These are phyloP conservation scores for Galemys pyrenaicus DNA, from an alignment of 2,113 vertebrate species.

Conservation along the genomic window DNA sequence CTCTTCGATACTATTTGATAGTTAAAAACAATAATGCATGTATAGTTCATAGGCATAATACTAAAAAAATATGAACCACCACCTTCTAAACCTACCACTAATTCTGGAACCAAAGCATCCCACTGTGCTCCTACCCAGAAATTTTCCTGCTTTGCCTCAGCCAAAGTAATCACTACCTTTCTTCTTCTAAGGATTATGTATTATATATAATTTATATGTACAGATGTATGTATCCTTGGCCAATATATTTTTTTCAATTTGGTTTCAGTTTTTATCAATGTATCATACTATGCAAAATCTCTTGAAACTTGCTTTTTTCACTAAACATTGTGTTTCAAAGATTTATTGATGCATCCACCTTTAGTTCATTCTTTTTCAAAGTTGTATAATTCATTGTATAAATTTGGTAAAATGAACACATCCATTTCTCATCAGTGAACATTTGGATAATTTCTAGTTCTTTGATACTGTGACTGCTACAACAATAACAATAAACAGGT, in stretches of 20 bases:
- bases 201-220: not conserved
- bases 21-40: not conserved
- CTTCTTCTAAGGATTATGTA: not conserved
- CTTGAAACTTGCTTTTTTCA: not conserved
- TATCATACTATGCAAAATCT: not conserved
- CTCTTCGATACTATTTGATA: not conserved
- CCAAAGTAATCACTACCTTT: not conserved
- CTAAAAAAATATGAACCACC: not conserved
- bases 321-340: not conserved
- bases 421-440: not conserved
- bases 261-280: not conserved
- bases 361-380: slow-evolving; percentile 19
- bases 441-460: not conserved
- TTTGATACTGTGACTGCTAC: not conserved
- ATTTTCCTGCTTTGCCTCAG: not conserved
- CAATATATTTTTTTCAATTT: not conserved
- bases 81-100: not conserved
- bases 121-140: not conserved
- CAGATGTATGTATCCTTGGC: not conserved
- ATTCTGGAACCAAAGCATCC: not conserved
- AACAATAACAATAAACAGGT: not conserved
- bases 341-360: not conserved
- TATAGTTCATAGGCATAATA: not conserved
- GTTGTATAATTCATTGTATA: not conserved
- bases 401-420: not conserved